A percentile compares a stretch with the other conserved stretches of the same genome.
phyloP scores from a whole-genome alignment of 2,888 invertebrate genomes.

The Rosalia funebris region DNA sequence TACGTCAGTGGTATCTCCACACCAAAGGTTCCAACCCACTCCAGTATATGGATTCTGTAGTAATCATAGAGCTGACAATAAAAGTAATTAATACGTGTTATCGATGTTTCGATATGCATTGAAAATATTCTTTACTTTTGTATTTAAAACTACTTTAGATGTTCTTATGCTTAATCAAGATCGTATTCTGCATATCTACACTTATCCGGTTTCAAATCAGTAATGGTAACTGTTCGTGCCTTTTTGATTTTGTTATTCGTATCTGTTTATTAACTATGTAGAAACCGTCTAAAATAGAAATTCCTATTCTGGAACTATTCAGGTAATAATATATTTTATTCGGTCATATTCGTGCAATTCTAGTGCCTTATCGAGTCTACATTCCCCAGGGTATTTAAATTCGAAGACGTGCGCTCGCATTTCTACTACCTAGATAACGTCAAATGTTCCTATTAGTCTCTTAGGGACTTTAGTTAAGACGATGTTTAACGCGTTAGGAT shows the following conservation, averaged over 20 bases:
- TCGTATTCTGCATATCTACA: too few relatives aligned
- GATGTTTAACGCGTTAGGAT: slow-evolving; percentile 44
- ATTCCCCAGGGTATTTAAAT: slow-evolving; percentile 62
- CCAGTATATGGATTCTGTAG: too few relatives aligned
- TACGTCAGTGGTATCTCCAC: too few relatives aligned
- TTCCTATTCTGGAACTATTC: slow-evolving; percentile 59
- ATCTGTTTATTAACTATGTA: slow-evolving; percentile 50
- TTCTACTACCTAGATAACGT: slow-evolving; percentile 61
- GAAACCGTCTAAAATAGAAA: slow-evolving; percentile 55
- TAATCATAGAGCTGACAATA: too few relatives aligned
- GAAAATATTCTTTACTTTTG: too few relatives aligned
- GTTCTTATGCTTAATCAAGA: too few relatives aligned
- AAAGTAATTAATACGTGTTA: too few relatives aligned
- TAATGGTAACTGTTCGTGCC: slow-evolving; percentile 43
- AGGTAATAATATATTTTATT: slow-evolving; percentile 62
- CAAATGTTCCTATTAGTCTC: slow-evolving; percentile 61
- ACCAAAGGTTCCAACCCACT: too few relatives aligned
- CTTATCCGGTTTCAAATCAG: too few relatives aligned
- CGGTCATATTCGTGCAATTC: slow-evolving; percentile 57
- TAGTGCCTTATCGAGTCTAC: slow-evolving; percentile 58
- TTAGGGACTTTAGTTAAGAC: slow-evolving; percentile 56
- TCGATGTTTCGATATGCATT: too few relatives aligned
- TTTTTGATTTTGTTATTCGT: slow-evolving; percentile 44
- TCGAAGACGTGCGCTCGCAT: slow-evolving; percentile 61
- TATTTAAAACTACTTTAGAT: too few relatives aligned